These are phyloP conservation scores for Phoenicopterus ruber DNA, from an alignment of 2,113 vertebrate genomes.

Conservation along the genomic window DNA sequence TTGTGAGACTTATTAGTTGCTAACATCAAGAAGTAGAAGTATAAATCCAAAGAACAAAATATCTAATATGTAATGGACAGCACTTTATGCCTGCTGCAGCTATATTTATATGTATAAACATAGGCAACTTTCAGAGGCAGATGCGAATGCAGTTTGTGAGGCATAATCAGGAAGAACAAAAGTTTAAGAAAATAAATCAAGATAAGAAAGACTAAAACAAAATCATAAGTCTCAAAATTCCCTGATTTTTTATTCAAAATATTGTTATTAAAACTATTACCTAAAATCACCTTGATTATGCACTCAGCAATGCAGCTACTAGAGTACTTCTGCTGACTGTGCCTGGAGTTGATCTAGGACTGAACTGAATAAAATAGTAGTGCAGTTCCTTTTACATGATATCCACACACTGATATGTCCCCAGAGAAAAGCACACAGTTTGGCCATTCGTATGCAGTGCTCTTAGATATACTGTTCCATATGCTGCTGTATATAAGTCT, in stretches of 20 bases:
- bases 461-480: not conserved
- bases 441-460: rapidly evolving
- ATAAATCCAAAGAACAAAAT: not conserved
- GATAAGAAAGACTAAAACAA: not conserved
- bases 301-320: not conserved
- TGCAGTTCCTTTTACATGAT: not conserved
- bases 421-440: not conserved
- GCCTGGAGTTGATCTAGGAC: not conserved
- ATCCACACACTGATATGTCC: not conserved
- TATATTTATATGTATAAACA: not conserved
- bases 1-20: not conserved
- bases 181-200: not conserved
- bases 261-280: not conserved
- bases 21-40: not conserved
- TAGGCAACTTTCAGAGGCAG: not conserved
- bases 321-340: not conserved
- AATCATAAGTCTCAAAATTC: not conserved
- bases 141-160: not conserved
- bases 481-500: not conserved
- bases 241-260: not conserved
- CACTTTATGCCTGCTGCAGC: not conserved
- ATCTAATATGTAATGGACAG: not conserved
- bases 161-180: not conserved
- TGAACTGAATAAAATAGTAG: not conserved
- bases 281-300: not conserved